Evolutionary conservation across 2,888 invertebrate species (phyloP).

Genomic region (Pelosia muscerda): DNA sequence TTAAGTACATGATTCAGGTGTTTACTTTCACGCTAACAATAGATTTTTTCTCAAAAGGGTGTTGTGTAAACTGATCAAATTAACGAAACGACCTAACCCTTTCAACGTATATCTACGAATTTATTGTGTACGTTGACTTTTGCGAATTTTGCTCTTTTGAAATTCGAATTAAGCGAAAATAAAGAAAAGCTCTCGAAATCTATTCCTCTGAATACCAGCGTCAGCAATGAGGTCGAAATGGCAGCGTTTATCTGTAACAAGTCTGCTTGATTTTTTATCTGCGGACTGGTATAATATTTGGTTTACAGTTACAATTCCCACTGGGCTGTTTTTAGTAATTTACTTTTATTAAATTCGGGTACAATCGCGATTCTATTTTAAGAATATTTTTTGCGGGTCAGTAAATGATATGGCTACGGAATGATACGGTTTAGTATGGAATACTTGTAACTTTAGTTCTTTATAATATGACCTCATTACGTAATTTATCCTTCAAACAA

Average conservation of each 20-base stretch:
- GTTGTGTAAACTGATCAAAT: neutral
- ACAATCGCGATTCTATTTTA: neutral
- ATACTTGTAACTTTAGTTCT: too few relatives aligned
- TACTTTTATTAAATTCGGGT: conserved; percentile 6
- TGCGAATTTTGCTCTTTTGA: neutral
- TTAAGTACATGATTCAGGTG: neutral
- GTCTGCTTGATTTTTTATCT: conserved; percentile 7
- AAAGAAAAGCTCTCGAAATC: neutral
- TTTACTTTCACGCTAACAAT: neutral
- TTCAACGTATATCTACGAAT: neutral
- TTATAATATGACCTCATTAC: neutral
- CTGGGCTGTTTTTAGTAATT: neutral
- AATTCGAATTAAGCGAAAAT: neutral
- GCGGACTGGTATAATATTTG: conserved; percentile 2
- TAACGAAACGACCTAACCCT: neutral
- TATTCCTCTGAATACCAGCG: neutral
- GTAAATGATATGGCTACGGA: neutral
- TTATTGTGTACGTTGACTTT: neutral
- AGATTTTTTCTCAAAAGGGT: neutral
- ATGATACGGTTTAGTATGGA: too few relatives aligned
- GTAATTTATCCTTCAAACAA: neutral
- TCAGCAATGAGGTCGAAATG: neutral
- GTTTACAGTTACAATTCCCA: conserved; percentile 1
- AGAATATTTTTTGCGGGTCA: neutral
- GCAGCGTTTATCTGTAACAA: neutral